Conservation (phyloP, 2,888 invertebrate genomes). For the Rotaria socialis region DNA sequence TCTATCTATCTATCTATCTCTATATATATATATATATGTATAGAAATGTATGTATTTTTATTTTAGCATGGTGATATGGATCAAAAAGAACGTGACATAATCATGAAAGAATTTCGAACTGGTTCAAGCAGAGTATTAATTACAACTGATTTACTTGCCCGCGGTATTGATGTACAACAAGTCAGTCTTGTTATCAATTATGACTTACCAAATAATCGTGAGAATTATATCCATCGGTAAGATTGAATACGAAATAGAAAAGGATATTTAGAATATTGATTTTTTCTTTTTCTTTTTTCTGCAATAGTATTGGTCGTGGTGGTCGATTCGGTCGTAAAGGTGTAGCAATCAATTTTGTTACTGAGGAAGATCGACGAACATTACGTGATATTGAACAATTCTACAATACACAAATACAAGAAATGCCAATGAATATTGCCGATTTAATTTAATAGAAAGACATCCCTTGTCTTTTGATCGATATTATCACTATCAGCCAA, state of each 20-base stretch:
- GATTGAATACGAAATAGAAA: neutral
- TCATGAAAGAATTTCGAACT: conserved; percentile 98
- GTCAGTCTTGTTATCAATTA: conserved; percentile 99
- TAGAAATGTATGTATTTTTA: neutral
- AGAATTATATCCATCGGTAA: conserved; percentile 89
- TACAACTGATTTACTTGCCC: conserved; percentile 93
- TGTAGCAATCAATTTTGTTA: conserved; percentile 99
- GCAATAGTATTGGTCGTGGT: conserved; percentile 79
- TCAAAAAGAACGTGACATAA: conserved; percentile 92
- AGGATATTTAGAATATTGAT: no score
- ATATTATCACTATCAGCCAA: neutral
- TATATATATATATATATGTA: no score
- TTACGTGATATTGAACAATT: conserved; percentile 98
- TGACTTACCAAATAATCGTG: conserved; percentile 96
- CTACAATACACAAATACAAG: conserved; percentile 98
- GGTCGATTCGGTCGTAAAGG: conserved; percentile 97
- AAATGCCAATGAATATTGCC: conserved; percentile 77
- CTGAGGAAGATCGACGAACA: conserved; percentile 97
- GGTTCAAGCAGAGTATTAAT: conserved; percentile 96
- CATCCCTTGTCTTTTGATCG: neutral
- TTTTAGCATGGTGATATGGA: conserved; percentile 95
- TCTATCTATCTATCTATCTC: no score
- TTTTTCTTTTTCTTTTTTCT: neutral
- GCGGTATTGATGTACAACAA: conserved; percentile 99
- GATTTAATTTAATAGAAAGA: conserved; percentile 43